phyloP scores from a whole-genome alignment of 1,140 invertebrate species.

The Oreohelix idahoensis region DNA sequence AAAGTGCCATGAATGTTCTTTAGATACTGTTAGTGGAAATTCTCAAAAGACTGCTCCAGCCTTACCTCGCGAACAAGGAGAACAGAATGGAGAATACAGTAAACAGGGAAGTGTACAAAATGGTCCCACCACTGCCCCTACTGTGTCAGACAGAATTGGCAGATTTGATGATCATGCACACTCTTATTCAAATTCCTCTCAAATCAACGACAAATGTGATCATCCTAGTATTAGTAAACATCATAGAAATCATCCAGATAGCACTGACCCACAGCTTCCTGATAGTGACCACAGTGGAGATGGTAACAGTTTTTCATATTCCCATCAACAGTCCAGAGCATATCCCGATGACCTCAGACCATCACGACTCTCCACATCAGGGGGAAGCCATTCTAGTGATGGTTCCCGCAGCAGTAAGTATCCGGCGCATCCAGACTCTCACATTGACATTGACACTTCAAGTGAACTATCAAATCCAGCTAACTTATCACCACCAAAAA shows the following conservation, averaged over 20 bases:
- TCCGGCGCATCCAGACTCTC: background rate
- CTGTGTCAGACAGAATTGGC: background rate
- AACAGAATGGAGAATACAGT: background rate
- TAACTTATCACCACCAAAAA: background rate
- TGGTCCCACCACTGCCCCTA: background rate
- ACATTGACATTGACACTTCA: background rate
- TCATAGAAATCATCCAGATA: conserved; percentile 15
- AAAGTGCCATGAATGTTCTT: background rate
- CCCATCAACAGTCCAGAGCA: background rate
- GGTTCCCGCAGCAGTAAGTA: background rate
- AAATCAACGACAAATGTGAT: background rate
- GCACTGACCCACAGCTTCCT: background rate
- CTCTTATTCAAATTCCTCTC: background rate
- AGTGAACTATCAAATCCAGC: background rate
- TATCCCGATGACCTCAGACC: background rate
- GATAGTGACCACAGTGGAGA: conserved; percentile 2
- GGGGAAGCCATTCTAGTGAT: background rate
- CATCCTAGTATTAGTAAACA: background rate
- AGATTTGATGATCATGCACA: background rate
- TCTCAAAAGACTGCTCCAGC: background rate
- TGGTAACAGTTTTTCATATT: conserved; percentile 20
- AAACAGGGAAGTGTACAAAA: background rate
- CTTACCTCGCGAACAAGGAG: background rate
- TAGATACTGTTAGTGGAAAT: background rate
- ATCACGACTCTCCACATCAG: conserved; percentile 1